A percentile compares a stretch with the other conserved stretches of the same genome.
These are phyloP conservation scores for Sphyrna mokarran DNA, from an alignment of 2,113 vertebrate species.

Conservation along the genomic window DNA sequence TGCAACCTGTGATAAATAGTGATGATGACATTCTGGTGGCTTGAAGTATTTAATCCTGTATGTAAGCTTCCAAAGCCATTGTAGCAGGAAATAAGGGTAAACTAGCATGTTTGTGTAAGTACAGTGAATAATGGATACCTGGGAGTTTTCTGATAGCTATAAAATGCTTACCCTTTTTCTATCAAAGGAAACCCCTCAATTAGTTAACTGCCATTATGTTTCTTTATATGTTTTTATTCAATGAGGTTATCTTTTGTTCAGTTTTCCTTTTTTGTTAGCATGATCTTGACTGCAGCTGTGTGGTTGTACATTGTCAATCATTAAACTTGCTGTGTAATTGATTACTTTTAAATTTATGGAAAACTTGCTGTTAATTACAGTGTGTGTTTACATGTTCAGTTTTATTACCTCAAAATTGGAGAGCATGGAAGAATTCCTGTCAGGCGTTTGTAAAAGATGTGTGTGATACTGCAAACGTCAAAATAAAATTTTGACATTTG, in stretches of 20 bases:
- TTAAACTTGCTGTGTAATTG: neutral
- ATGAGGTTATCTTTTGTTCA: neutral
- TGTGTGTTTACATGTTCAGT: neutral
- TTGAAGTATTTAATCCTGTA: neutral
- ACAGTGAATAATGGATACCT: neutral
- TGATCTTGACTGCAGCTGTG: neutral
- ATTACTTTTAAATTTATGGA: neutral
- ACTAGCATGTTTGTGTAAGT: neutral
- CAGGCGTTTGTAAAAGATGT: neutral
- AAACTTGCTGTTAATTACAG: neutral
- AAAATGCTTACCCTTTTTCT: neutral
- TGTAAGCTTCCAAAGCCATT: neutral
- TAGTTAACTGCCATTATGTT: neutral
- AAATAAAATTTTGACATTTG: neutral
- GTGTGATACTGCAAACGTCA: too few relatives aligned
- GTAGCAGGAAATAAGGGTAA: neutral
- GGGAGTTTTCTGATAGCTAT: neutral
- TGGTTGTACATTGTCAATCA: neutral
- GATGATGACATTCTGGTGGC: slow-evolving; percentile 2
- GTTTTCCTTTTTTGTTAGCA: neutral
- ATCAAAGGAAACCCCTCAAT: neutral
- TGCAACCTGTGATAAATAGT: slow-evolving; percentile 9
- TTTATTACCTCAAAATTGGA: neutral
- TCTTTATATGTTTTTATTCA: neutral
- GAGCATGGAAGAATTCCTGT: neutral